phyloP scores from a whole-genome alignment of 1,140 invertebrate species.

The Plodia interpunctella region DNA sequence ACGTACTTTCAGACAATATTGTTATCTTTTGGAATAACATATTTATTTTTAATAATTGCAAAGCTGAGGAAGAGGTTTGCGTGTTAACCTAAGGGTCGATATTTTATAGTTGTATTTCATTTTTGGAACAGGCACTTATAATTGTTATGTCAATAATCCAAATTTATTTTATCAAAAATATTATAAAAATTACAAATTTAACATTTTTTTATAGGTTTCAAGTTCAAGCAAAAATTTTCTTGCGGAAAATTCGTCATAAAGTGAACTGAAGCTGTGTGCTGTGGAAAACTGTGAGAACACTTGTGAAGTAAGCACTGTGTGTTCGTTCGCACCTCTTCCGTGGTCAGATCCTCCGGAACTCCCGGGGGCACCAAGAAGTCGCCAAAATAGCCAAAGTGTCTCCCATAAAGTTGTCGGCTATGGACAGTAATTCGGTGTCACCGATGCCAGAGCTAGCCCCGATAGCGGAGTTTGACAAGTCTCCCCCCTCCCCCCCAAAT shows the following conservation, averaged over 20 bases:
- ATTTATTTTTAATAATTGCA: too few species aligned
- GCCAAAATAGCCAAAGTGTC: conserved; percentile 72
- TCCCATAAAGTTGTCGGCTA: conserved; percentile 77
- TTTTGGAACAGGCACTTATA: too few species aligned
- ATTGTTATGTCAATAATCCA: too few species aligned
- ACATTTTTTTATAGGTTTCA: conserved; percentile 39
- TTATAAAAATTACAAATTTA: background rate
- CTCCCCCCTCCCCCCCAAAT: conserved; percentile 79
- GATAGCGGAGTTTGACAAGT: conserved; percentile 81
- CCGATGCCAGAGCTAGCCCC: conserved; percentile 81
- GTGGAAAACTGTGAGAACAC: conserved; percentile 12
- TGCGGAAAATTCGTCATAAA: background rate
- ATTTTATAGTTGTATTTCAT: background rate
- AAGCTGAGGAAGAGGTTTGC: too few species aligned
- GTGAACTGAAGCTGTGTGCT: background rate
- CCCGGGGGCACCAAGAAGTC: conserved; percentile 39
- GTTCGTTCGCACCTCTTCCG: conserved; percentile 6
- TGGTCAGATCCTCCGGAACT: conserved; percentile 37
- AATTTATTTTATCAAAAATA: background rate
- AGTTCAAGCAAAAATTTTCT: conserved; percentile 29
- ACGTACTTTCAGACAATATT: background rate
- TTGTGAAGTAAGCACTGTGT: conserved; percentile 17
- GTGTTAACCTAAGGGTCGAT: too few species aligned
- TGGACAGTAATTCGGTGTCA: conserved; percentile 80
- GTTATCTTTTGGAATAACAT: too few species aligned